Base-by-base conservation (phyloP, 2,113 vertebrate genomes). In the Corythoichthys intestinalis region DNA sequence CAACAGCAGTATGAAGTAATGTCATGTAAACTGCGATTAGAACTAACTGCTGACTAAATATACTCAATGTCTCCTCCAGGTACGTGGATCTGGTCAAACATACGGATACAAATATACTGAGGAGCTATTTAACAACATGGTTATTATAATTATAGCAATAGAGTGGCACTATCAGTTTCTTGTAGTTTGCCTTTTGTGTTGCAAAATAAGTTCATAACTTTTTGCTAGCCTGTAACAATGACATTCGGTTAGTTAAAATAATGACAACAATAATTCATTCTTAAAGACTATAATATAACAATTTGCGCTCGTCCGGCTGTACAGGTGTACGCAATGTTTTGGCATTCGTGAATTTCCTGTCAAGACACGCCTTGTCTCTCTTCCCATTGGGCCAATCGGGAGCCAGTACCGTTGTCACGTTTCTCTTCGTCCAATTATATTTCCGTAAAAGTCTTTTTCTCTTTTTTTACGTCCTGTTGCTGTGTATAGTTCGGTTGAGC, bases 401-500 rank as follows among this genome's bases (percentile, higher is more conserved):
- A 60, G 66, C 58, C 71, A 8, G 66, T 70, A 17, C 57, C 35
- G 5, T 6, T 46, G 11, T 60, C 61, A 49, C 28, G 9, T 67
- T 48, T 60, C 17, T 12, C 8, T 2, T 1, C 0, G 52, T 5
- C 92, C 90, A 92, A 92, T 92, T 75, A 81, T 1, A 79, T 46
- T 0, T n/a, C n/a, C 62, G 73, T 34, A 53, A 72, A 47, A 41
- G 67, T 49, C 74, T 13, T 81, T 81, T 82, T 80, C 41, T 6
- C 41, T 28, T 28, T 15, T 56, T 58, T 35, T 7, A 12, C 17
- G 9, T 71, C 79, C 68, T 81, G 75, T 83, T 88, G 85, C 83
- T 86, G 84, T 66, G 84, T 83, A 11, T 91, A 91, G 92, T 92
- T 93, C 2, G 92, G 92, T 93, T 92, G 92, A 65, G 52, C 65